Conservation (phyloP, 2,888 invertebrate species). For the Heliconius aoede region DNA sequence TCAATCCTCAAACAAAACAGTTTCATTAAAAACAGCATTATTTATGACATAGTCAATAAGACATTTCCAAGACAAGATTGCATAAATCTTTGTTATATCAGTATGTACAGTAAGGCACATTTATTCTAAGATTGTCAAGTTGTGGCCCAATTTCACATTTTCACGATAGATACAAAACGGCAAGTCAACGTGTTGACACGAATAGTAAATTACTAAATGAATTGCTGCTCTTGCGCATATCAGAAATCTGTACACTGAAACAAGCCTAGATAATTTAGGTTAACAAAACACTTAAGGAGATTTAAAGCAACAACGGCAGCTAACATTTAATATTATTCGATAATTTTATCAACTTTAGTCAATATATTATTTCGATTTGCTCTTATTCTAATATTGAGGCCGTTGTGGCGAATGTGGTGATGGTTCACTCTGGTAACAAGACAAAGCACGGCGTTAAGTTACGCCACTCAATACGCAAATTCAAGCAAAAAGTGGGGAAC, state of each 20-base stretch:
- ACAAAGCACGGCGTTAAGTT: too few species aligned
- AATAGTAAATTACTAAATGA: conserved; percentile 42
- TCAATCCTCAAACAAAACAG: not conserved
- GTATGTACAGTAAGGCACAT: conserved; percentile 32
- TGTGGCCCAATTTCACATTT: conserved; percentile 37
- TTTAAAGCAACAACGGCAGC: conserved; percentile 2
- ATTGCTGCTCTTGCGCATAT: conserved; percentile 44
- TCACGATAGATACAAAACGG: conserved; percentile 40
- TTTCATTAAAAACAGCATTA: conserved; percentile 1
- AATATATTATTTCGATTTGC: not conserved
- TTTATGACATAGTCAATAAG: conserved; percentile 19
- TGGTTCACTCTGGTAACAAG: too few species aligned
- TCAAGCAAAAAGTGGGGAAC: too few species aligned
- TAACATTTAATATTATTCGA: not conserved
- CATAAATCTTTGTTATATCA: conserved; percentile 22
- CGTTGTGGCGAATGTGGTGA: too few species aligned
- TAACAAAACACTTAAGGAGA: conserved; percentile 35
- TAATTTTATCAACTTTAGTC: not conserved
- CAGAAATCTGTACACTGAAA: conserved; percentile 41
- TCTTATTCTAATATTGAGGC: too few species aligned
- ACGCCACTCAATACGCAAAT: too few species aligned
- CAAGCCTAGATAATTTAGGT: conserved; percentile 33
- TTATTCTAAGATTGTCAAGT: conserved; percentile 36
- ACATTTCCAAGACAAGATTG: conserved; percentile 14
- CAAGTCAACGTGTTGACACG: conserved; percentile 39